A percentile compares a stretch with the other conserved stretches of the same genome.
phyloP scores from a whole-genome alignment of 2,888 invertebrate genomes.

The Caenorhabditis wallacei region DNA sequence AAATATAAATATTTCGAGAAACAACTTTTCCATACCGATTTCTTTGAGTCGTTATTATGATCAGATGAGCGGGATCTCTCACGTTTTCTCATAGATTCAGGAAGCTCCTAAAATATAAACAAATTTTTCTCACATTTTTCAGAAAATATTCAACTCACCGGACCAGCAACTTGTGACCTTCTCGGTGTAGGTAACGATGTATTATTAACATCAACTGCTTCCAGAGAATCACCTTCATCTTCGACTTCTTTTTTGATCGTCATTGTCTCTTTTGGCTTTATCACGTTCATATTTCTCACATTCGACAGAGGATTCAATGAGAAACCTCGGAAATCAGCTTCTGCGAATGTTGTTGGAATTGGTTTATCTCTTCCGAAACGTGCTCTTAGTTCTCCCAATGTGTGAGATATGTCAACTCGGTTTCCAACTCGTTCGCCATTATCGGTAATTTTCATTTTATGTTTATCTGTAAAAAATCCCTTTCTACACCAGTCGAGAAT shows the following conservation, averaged over 20 bases:
- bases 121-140: too few relatives aligned
- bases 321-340: not conserved
- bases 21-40: too few relatives aligned
- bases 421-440: slow-evolving; percentile 19
- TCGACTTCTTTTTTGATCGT: not conserved
- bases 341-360: slow-evolving; percentile 1
- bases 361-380: slow-evolving; percentile 17
- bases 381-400: slow-evolving; percentile 12
- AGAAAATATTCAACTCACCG: slow-evolving; percentile 1
- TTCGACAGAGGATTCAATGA: not conserved
- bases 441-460: slow-evolving; percentile 19
- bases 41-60: not conserved
- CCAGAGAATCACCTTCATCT: not conserved
- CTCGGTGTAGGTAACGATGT: not conserved
- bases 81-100: not conserved
- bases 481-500: slow-evolving; percentile 5
- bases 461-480: slow-evolving; percentile 1
- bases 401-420: slow-evolving; percentile 8
- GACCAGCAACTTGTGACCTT: not conserved
- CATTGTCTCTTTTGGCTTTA: not conserved
- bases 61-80: not conserved
- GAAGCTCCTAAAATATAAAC: not conserved
- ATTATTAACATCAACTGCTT: not conserved
- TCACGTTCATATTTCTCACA: not conserved
- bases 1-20: too few relatives aligned